phyloP scores from a whole-genome alignment of 1,140 invertebrate genomes.

The Drosophila mayri region DNA sequence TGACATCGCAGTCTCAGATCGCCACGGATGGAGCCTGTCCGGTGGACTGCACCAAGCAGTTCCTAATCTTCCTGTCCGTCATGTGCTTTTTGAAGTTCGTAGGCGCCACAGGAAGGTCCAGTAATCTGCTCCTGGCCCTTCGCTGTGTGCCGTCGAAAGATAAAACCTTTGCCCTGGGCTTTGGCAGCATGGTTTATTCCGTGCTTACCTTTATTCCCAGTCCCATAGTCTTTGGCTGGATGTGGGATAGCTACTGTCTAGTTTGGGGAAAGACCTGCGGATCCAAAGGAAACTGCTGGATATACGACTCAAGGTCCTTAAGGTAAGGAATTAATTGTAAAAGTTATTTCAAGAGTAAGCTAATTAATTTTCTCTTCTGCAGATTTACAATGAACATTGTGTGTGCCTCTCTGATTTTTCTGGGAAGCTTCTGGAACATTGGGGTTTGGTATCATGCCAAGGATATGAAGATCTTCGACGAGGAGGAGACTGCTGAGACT shows the following conservation, averaged over 20 bases:
- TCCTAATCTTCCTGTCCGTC: conserved; percentile 88
- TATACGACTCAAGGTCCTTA: conserved; percentile 88
- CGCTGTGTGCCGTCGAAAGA: conserved; percentile 89
- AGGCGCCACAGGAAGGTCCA: conserved; percentile 88
- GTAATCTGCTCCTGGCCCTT: conserved; percentile 88
- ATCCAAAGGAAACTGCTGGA: conserved; percentile 90
- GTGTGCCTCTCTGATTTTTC: conserved; percentile 87
- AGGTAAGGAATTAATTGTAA: conserved; percentile 83
- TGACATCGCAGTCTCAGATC: conserved; percentile 15
- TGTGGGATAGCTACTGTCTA: conserved; percentile 89
- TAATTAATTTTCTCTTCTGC: background rate
- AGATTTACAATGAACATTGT: conserved; percentile 88
- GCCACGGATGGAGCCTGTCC: conserved; percentile 87
- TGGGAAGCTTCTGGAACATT: conserved; percentile 88
- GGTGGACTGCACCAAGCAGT: conserved; percentile 88
- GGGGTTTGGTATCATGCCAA: conserved; percentile 89
- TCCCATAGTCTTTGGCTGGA: conserved; percentile 90
- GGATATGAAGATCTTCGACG: conserved; percentile 89
- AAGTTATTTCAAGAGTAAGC: too few relatives aligned
- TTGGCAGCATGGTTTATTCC: conserved; percentile 87
- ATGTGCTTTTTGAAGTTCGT: conserved; percentile 89
- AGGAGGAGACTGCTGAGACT: conserved; percentile 84
- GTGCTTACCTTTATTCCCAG: conserved; percentile 90
- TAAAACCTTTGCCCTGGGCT: conserved; percentile 89
- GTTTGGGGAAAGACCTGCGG: conserved; percentile 91